Evolutionary conservation across 1,140 invertebrate genomes (phyloP), one percentile per base, ranked within the genome.

Genomic region (Rhynchophorus ferrugineus): DNA sequence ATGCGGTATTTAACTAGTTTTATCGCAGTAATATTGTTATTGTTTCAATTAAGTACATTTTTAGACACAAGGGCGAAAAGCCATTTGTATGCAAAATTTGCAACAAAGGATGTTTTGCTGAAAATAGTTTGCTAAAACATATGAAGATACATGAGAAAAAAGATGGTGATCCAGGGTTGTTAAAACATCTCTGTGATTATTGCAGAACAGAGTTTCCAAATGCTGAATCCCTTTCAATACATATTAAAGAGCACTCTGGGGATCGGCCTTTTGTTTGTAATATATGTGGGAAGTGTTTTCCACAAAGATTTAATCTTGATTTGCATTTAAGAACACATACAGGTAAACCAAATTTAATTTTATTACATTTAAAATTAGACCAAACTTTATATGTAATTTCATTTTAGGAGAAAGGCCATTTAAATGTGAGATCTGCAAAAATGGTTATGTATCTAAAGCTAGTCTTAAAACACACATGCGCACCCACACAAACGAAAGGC

Each of bases 321-420:
- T 77, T 84, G 50, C 82, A 85, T 68, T 78, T 82, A 69, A 68
- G 82, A 58, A 82, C 81, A 29, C 82, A 84, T 65, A 82, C 81
- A 34, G 80, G 81, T 54, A 77, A 78, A n/a, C n/a, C n/a, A n/a
- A n/a, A n/a, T n/a, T n/a, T n/a, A n/a, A n/a, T n/a, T n/a, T n/a
- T n/a, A n/a, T n/a, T n/a, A n/a, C n/a, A n/a, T n/a, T n/a, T n/a
- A n/a, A n/a, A n/a, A n/a, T n/a, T n/a, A n/a, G n/a, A n/a, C n/a
- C n/a, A n/a, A n/a, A n/a, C n/a, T n/a, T n/a, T n/a, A n/a, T n/a
- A n/a, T n/a, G n/a, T n/a, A n/a, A n/a, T n/a, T n/a, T n/a, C n/a
- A n/a, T 58, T 58, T 55, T 44, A 66, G 67, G 67, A 8, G 68
- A 69, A 58, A 49, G 65, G 41, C 66, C 67, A n/a, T 70, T 70